Evolutionary conservation across 2,113 vertebrate species (phyloP).

Genomic region (Baryphthengus martii): DNA sequence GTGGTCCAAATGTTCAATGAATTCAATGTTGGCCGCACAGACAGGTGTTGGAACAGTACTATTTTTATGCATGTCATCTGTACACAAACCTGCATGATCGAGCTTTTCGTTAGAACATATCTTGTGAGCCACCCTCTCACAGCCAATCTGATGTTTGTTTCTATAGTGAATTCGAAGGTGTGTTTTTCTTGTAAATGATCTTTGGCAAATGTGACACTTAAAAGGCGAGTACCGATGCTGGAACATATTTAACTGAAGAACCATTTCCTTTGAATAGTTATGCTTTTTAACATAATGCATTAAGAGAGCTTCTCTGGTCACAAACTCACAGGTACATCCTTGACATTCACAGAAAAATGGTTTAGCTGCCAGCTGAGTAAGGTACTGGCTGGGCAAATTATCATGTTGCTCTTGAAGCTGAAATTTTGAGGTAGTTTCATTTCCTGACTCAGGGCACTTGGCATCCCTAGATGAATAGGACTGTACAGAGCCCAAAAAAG

Average conservation of each 20-base stretch:
- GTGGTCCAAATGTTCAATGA: constrained; percentile 31
- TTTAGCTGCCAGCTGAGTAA: constrained; percentile 83
- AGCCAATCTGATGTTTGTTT: constrained; percentile 83
- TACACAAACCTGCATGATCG: constrained; percentile 59
- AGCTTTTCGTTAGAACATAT: constrained; percentile 65
- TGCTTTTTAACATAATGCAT: constrained; percentile 90
- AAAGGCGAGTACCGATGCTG: constrained; percentile 88
- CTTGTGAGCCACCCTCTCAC: constrained; percentile 68
- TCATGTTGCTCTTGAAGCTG: constrained; percentile 65
- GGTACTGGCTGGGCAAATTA: constrained; percentile 72
- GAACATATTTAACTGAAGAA: constrained; percentile 84
- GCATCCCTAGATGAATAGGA: constrained; percentile 75
- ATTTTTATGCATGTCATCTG: constrained; percentile 53
- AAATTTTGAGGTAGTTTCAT: constrained; percentile 70
- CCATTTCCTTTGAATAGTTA: constrained; percentile 81
- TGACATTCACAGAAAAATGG: constrained; percentile 88
- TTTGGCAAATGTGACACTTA: constrained; percentile 91
- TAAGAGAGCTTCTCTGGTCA: constrained; percentile 86
- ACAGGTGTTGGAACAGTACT: constrained; percentile 5
- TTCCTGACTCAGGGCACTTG: constrained; percentile 65
- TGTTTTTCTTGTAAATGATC: constrained; percentile 86
- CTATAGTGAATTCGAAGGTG: constrained; percentile 87
- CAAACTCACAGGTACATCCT: constrained; percentile 85
- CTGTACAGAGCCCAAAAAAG: constrained; percentile 65
- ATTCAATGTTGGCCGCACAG: neutral